Evolutionary conservation across 1,140 invertebrate species (phyloP).

Genomic region (Cepaea nemoralis): DNA sequence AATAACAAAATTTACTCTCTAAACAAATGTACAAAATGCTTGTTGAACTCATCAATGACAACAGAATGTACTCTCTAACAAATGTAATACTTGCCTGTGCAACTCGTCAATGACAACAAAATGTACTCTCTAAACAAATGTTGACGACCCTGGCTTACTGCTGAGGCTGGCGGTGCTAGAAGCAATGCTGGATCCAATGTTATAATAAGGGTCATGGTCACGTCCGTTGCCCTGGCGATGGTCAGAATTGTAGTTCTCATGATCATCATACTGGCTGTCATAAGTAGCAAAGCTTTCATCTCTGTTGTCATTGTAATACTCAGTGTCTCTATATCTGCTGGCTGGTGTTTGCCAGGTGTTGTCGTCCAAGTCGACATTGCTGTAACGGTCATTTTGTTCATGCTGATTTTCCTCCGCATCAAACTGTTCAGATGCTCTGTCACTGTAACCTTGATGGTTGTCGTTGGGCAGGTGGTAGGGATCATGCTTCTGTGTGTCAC

Average conservation of each 20-base stretch:
- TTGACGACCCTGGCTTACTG: constrained; percentile 1
- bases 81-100: too few species aligned
- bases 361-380: not conserved
- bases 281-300: constrained; percentile 30
- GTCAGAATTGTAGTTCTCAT: constrained; percentile 28
- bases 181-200: constrained; percentile 1
- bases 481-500: not conserved
- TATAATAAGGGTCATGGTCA: constrained; percentile 30
- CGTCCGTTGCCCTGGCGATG: constrained; percentile 17
- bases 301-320: constrained; percentile 38
- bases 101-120: too few species aligned
- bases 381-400: not conserved
- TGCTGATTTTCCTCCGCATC: not conserved
- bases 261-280: constrained; percentile 38
- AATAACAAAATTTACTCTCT: too few species aligned
- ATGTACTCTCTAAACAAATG: constrained; percentile 19
- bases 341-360: not conserved
- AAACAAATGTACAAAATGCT: too few species aligned
- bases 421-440: constrained; percentile 14
- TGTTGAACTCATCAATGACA: too few species aligned
- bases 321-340: constrained; percentile 37
- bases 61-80: too few species aligned
- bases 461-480: not conserved
- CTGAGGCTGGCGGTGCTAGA: not conserved
- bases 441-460: constrained; percentile 13